Evolutionary conservation across 2,797 vertebrate genomes (phyloP), one percentile per base, ranked within the genome.

Genomic region (Dendrocincla fuliginosa): DNA sequence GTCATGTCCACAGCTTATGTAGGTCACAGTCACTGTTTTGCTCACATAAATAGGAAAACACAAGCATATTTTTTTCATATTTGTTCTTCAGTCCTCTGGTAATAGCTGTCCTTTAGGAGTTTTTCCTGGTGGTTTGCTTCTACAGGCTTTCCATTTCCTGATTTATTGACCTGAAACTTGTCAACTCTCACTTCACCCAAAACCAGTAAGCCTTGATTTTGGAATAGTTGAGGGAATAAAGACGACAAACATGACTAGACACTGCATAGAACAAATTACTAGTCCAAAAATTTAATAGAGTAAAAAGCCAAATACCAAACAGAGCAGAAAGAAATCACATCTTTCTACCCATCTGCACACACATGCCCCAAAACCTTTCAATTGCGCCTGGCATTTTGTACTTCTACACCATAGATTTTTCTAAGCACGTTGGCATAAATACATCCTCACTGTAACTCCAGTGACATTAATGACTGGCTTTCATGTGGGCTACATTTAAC

Each of bases 291-390:
- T 33, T 32, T 76, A 63, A 63, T 68, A 86, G 87, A 84, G 67
- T 35, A 33, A 65, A 47, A 42, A 23, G 41, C 0, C 12, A 91
- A 90, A 92, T 70, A 84, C n/a, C 79, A 96, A 96, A 78, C 91
- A 94, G 96, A 97, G 93, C 96, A 97, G 90, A 97, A 96, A 90
- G 64, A 92, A 96, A 95, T 96, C 83, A 79, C 61, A 90, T 96
- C 79, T 95, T 96, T 95, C 92, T 95, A 93, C 82, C 44, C 92
- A 82, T 92, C 61, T 95, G 94, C 95, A 93, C 94, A 91, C 44
- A 65, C 60, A 92, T 95, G 93, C 90, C 94, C 94, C 81, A 52
- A 87, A 95, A 95, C 86, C 71, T 92, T 87, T 92, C 82, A 83
- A 42, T 28, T 14, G 13, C 4, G 0, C 82, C 89, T 92, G 84